Base-by-base conservation (phyloP, 2,797 vertebrate species). In the Propithecus deckenii region DNA sequence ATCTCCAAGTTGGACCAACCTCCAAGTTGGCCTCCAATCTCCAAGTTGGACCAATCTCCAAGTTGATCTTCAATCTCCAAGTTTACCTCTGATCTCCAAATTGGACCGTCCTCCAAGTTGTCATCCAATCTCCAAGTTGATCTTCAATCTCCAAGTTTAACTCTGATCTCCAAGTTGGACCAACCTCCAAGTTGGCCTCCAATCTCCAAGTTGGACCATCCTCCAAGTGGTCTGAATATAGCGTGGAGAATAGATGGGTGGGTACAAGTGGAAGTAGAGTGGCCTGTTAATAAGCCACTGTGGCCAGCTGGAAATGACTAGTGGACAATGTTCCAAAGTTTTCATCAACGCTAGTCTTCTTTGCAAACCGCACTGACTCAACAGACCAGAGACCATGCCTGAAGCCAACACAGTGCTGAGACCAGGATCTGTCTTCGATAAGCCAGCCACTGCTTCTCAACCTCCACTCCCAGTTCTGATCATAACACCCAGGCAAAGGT, bases 401-500 rank as follows among this genome's bases (percentile, higher is more conserved):
- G 11, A 7, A 5, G 18, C 12, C 28, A 13, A 41, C 79, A 71
- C 20, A 32, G 57, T 28, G 28, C 15, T 18, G 28, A 59, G 3
- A 4, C 17, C 55, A 12, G 5, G 28, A 30, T 15, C 67, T 6
- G 3, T 5, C 17, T 32, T 17, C 22, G 9, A 30, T 13, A 5
- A 80, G 25, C 55, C 5, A 4, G 17, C 28, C 2, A 5, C 38
- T 0, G 9, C 38, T 3, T 20, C 57, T 46, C 41, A 15, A 10
- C 7, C 7, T 79, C n/a, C 14, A 35, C 38, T 43, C 9, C 55
- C 8, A 12, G 17, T 32, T 41, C 55, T 32, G 72, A 11, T 5
- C 28, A 32, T 0, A 0, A 17, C 28, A 20, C 18, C n/a, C 20
- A 1, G 18, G 18, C 2, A 3, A 32, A 32, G 17, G 15, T 4